phyloP scores from a whole-genome alignment of 1,140 invertebrate species.

The Leptoteleia sp. region DNA sequence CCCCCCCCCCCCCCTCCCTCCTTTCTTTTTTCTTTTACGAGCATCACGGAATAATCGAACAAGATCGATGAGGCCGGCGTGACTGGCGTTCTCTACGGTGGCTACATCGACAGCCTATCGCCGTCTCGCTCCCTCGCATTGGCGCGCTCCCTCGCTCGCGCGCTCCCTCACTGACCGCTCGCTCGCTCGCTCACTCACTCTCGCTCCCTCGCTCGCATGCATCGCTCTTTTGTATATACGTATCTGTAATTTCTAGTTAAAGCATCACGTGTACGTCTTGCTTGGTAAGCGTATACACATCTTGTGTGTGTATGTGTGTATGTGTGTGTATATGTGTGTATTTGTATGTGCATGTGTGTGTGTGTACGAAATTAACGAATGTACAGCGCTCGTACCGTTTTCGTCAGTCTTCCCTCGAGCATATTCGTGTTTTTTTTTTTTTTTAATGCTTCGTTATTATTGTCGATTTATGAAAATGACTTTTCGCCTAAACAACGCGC shows the following conservation, averaged over 20 bases:
- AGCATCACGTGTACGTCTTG: slow-evolving; percentile 3
- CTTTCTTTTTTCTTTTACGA: slow-evolving; percentile 68
- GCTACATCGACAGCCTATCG: slow-evolving; percentile 43
- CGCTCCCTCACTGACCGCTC: too few relatives aligned
- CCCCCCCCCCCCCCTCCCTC: too few relatives aligned
- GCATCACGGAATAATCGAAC: slow-evolving; percentile 81
- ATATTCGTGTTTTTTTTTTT: background rate
- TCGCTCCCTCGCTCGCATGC: slow-evolving; percentile 2
- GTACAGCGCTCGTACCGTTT: background rate
- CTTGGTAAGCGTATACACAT: too few relatives aligned
- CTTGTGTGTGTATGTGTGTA: too few relatives aligned
- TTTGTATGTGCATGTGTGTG: too few relatives aligned
- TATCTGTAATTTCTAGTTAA: slow-evolving; percentile 53
- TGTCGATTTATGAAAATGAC: background rate
- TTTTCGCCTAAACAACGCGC: too few relatives aligned
- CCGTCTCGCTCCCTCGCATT: too few relatives aligned
- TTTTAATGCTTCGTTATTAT: background rate
- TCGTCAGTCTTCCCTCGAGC: slow-evolving; percentile 1
- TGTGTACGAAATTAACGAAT: slow-evolving; percentile 20
- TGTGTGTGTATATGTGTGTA: too few relatives aligned
- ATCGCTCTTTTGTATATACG: slow-evolving; percentile 30
- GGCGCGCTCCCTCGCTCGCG: too few relatives aligned
- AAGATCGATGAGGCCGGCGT: slow-evolving; percentile 81
- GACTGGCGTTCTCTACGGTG: slow-evolving; percentile 72
- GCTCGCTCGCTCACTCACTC: too few relatives aligned